These are phyloP conservation scores for Drosophila busckii DNA, from an alignment of 1,140 invertebrate genomes.

Conservation along the genomic window DNA sequence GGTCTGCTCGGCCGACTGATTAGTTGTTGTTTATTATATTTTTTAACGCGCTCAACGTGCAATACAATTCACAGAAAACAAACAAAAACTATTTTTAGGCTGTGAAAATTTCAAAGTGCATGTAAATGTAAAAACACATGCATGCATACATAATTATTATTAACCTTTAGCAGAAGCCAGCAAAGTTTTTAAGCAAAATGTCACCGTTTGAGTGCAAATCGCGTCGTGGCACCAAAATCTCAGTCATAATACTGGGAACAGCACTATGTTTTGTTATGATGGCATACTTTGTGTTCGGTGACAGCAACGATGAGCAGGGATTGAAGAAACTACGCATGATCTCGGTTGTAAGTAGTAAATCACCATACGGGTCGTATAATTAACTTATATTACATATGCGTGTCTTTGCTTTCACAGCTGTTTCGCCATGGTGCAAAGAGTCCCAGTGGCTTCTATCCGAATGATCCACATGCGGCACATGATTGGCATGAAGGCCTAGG, in stretches of 20 bases:
- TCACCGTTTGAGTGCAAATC: constrained; percentile 67
- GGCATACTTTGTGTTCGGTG: constrained; percentile 77
- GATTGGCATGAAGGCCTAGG: constrained; percentile 84
- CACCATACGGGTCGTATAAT: background rate
- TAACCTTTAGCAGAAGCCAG: constrained; percentile 46
- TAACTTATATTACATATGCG: constrained; percentile 11
- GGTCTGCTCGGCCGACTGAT: no score
- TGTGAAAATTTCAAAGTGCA: constrained; percentile 40
- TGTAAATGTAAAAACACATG: constrained; percentile 11
- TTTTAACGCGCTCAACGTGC: background rate
- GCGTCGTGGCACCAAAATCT: constrained; percentile 76
- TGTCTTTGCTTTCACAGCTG: constrained; percentile 78
- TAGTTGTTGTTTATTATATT: constrained; percentile 6
- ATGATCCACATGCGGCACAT: constrained; percentile 83
- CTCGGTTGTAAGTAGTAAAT: constrained; percentile 63
- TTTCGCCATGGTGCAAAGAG: constrained; percentile 88
- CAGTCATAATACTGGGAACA: constrained; percentile 68
- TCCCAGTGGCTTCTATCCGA: constrained; percentile 84
- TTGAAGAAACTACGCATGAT: constrained; percentile 73
- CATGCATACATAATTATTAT: constrained; percentile 13
- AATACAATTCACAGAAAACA: constrained; percentile 41
- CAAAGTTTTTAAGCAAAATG: constrained; percentile 19
- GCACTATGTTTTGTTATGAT: constrained; percentile 74
- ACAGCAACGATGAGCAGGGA: constrained; percentile 74
- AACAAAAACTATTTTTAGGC: constrained; percentile 74